These are phyloP conservation scores for Bhutanitis thaidina DNA, from an alignment of 2,888 invertebrate species.

Conservation along the genomic window DNA sequence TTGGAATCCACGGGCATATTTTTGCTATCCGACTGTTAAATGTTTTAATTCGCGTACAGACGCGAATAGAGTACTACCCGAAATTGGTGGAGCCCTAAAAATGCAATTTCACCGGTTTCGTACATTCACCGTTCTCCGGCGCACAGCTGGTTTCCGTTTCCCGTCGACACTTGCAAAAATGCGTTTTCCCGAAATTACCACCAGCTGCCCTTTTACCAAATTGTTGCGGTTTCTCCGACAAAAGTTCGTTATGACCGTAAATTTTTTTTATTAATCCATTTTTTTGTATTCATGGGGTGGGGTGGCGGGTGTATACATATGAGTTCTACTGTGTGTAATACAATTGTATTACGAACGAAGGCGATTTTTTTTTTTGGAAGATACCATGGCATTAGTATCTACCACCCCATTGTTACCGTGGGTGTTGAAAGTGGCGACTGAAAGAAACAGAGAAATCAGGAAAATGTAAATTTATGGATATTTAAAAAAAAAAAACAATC, in stretches of 20 bases:
- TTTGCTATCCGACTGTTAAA: slow-evolving; percentile 5
- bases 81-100: slow-evolving; percentile 71
- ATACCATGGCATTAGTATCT: too few species aligned
- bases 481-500: too few species aligned
- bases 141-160: slow-evolving; percentile 76
- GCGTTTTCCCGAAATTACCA: slow-evolving; percentile 69
- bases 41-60: slow-evolving; percentile 4
- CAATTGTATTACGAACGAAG: too few species aligned
- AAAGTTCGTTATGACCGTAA: slow-evolving; percentile 25
- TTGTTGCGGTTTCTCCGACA: slow-evolving; percentile 47
- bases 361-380: too few species aligned
- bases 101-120: slow-evolving; percentile 69
- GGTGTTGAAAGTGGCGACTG: too few species aligned
- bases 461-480: too few species aligned
- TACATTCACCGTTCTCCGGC: slow-evolving; percentile 61
- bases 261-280: background rate
- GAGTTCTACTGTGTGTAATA: too few species aligned
- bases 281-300: background rate
- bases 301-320: too few species aligned
- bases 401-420: too few species aligned
- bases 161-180: slow-evolving; percentile 52
- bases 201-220: slow-evolving; percentile 42
- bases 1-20: background rate
- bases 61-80: slow-evolving; percentile 26
- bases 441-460: too few species aligned